Percentiles rank a stretch among this genome's conserved stretches.
Conservation (phyloP, 2,113 vertebrate genomes). For the Panthera leo region DNA sequence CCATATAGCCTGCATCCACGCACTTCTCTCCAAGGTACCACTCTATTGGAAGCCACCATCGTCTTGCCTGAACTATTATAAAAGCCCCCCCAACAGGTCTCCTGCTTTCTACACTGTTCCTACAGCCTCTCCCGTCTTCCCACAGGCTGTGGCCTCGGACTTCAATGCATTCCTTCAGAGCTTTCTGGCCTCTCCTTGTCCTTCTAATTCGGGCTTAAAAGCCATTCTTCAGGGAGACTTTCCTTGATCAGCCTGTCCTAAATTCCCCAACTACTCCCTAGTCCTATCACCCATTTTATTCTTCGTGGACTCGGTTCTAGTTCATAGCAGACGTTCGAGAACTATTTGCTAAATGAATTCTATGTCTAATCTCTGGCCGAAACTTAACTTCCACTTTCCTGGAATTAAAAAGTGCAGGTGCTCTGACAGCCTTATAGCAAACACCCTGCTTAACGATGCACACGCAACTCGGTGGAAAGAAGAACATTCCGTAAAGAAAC, state of each 20-base stretch:
- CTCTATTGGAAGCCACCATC: background rate
- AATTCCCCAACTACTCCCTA: background rate
- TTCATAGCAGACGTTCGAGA: background rate
- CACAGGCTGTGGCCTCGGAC: background rate
- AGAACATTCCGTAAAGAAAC: background rate
- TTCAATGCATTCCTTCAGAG: background rate
- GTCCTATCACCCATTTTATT: background rate
- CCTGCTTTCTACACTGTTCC: background rate
- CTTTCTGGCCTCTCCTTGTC: background rate
- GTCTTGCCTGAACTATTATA: background rate
- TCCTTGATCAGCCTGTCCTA: background rate
- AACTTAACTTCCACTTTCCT: background rate
- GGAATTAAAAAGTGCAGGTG: background rate
- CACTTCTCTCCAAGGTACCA: background rate
- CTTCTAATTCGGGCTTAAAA: background rate
- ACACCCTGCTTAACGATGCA: background rate
- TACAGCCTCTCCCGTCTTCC: background rate
- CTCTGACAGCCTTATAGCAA: background rate
- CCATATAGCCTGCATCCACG: background rate
- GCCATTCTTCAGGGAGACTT: background rate
- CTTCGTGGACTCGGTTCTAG: background rate
- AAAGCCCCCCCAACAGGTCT: background rate
- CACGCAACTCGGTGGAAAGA: background rate
- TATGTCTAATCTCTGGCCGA: background rate
- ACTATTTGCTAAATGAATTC: background rate